Conservation (phyloP, 2,113 vertebrate genomes). For the Hirundichthys speculiger region DNA sequence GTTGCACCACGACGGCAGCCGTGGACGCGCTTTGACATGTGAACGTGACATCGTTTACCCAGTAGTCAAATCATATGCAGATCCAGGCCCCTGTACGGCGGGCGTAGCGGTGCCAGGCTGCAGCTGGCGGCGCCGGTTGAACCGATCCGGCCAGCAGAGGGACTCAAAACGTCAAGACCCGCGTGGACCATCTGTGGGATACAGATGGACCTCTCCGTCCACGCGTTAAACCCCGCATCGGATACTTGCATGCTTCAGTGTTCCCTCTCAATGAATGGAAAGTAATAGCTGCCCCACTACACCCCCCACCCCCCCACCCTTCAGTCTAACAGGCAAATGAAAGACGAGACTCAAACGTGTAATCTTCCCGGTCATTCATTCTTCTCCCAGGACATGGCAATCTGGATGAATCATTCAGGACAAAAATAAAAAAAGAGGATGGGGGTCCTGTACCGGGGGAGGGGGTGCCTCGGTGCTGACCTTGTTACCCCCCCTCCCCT, state of each 20-base stretch:
- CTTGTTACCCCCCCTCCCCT: conserved; percentile 37
- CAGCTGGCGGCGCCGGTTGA: conserved; percentile 22
- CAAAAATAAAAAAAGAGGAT: conserved; percentile 33
- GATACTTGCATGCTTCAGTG: conserved; percentile 63
- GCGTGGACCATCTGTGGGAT: conserved; percentile 61
- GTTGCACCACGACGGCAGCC: too few relatives aligned
- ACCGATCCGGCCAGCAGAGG: conserved; percentile 63
- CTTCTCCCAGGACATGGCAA: conserved; percentile 41
- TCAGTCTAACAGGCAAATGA: conserved; percentile 41
- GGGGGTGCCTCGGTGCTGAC: conserved; percentile 44
- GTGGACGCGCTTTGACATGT: too few relatives aligned
- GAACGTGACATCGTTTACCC: too few relatives aligned
- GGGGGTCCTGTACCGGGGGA: conserved; percentile 22
- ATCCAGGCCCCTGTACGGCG: too few relatives aligned
- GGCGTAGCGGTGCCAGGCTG: conserved; percentile 27
- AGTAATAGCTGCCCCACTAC: conserved; percentile 52
- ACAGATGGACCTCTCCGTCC: conserved; percentile 60
- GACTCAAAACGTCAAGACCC: conserved; percentile 58
- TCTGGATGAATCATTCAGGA: conserved; percentile 57
- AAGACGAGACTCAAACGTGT: conserved; percentile 49
- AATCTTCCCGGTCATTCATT: conserved; percentile 53
- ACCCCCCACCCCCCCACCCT: conserved; percentile 18
- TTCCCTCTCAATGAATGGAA: conserved; percentile 70
- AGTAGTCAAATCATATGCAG: too few relatives aligned
- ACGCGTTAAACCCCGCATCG: conserved; percentile 65